These are phyloP conservation scores for Agriopis marginaria DNA, from an alignment of 2,888 invertebrate genomes.

Conservation along the genomic window DNA sequence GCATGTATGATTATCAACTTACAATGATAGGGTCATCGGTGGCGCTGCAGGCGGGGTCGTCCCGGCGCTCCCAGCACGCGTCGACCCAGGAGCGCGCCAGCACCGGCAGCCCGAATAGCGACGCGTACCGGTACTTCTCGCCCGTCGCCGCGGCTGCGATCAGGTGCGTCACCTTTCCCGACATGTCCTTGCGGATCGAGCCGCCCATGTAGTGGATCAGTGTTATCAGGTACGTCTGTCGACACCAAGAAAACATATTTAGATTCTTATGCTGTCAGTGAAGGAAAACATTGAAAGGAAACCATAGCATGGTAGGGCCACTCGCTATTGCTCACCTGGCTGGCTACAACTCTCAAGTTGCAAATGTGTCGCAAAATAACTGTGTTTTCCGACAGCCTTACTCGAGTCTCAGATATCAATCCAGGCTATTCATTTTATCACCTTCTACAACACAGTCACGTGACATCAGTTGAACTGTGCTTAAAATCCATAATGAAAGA, in stretches of 20 bases:
- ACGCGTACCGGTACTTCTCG: constrained; percentile 97
- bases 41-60: constrained; percentile 90
- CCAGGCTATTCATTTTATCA: no score
- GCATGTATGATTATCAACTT: constrained; percentile 59
- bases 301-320: no score
- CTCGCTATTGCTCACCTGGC: no score
- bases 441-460: no score
- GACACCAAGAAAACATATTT: neutral
- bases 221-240: constrained; percentile 93
- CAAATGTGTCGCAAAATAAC: no score
- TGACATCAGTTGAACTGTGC: no score
- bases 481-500: no score
- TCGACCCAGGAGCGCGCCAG: constrained; percentile 96
- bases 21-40: constrained; percentile 90
- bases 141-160: constrained; percentile 96
- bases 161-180: constrained; percentile 95
- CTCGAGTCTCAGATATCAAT: no score
- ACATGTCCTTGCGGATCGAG: constrained; percentile 96
- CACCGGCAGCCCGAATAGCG: constrained; percentile 95
- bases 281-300: neutral
- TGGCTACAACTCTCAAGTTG: no score
- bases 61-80: constrained; percentile 93
- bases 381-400: no score
- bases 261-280: neutral
- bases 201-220: constrained; percentile 99